Evolutionary conservation across 2,888 invertebrate species (phyloP).

Genomic region (Chirona hameri): DNA sequence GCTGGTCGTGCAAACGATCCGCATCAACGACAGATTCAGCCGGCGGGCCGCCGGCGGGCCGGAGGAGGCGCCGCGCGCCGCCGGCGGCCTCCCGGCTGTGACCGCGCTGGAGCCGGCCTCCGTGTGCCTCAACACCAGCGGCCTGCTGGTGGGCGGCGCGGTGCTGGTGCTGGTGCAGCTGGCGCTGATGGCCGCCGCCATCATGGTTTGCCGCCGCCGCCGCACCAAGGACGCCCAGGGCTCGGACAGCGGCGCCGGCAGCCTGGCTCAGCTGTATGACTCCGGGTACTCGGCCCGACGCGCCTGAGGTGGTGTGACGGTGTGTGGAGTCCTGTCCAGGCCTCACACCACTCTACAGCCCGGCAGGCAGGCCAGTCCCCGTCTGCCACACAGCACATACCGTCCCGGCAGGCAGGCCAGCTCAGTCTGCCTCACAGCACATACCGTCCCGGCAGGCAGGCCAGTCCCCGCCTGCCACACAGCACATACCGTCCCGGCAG

Average conservation of each 20-base stretch:
- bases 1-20: slow-evolving; percentile 82
- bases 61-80: slow-evolving; percentile 27
- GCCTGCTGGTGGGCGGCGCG: slow-evolving; percentile 77
- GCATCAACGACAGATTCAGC: slow-evolving; percentile 73
- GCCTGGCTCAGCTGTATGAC: slow-evolving; percentile 83
- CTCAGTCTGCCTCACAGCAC: too few species aligned
- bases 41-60: slow-evolving; percentile 34
- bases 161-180: slow-evolving; percentile 82
- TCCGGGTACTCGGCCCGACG: slow-evolving; percentile 46
- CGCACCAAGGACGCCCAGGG: slow-evolving; percentile 59
- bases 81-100: slow-evolving; percentile 36
- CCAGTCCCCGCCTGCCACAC: slow-evolving; percentile 38
- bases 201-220: slow-evolving; percentile 69
- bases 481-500: slow-evolving; percentile 36
- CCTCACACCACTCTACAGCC: too few species aligned
- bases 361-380: too few species aligned
- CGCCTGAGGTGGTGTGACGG: slow-evolving; percentile 26
- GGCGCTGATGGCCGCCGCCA: slow-evolving; percentile 81
- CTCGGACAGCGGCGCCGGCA: slow-evolving; percentile 56
- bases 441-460: not conserved
- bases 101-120: slow-evolving; percentile 38
- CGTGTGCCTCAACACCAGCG: slow-evolving; percentile 70
- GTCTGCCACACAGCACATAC: too few species aligned
- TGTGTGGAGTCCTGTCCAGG: too few species aligned
- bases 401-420: too few species aligned